These are phyloP conservation scores for Recurvirostra avosetta DNA, from an alignment of 2,113 vertebrate genomes.

Conservation along the genomic window DNA sequence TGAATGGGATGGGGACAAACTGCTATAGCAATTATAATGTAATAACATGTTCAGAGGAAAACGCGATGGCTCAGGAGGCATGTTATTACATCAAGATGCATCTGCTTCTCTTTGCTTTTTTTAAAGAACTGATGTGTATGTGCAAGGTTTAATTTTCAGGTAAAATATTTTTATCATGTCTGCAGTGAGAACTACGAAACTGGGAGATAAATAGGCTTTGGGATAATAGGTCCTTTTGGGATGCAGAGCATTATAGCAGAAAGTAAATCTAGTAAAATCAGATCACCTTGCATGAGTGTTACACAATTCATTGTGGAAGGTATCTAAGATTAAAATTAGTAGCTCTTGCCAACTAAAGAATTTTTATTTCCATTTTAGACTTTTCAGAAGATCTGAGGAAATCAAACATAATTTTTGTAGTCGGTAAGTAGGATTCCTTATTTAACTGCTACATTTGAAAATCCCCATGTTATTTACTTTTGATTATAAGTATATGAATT, in stretches of 20 bases:
- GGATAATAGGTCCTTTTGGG: not conserved
- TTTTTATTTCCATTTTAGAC: constrained; percentile 66
- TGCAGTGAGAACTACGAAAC: not conserved
- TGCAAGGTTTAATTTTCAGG: not conserved
- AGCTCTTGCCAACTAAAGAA: constrained; percentile 11
- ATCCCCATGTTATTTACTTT: not conserved
- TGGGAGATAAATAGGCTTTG: not conserved
- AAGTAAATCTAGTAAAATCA: not conserved
- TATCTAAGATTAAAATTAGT: not conserved
- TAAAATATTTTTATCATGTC: not conserved
- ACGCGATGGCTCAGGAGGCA: not conserved
- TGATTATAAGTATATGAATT: not conserved
- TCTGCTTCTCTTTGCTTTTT: not conserved
- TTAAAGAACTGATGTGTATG: not conserved
- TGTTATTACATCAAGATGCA: not conserved
- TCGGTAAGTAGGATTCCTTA: constrained; percentile 80
- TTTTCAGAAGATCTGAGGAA: constrained; percentile 84
- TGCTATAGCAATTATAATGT: not conserved
- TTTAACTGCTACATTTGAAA: not conserved
- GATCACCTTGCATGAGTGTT: not conserved
- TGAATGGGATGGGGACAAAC: not conserved
- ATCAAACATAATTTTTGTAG: constrained; percentile 88
- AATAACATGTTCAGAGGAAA: not conserved
- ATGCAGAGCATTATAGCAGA: not conserved
- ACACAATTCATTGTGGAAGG: not conserved